phyloP scores from a whole-genome alignment of 2,888 invertebrate species.

The Morpho achilles region DNA sequence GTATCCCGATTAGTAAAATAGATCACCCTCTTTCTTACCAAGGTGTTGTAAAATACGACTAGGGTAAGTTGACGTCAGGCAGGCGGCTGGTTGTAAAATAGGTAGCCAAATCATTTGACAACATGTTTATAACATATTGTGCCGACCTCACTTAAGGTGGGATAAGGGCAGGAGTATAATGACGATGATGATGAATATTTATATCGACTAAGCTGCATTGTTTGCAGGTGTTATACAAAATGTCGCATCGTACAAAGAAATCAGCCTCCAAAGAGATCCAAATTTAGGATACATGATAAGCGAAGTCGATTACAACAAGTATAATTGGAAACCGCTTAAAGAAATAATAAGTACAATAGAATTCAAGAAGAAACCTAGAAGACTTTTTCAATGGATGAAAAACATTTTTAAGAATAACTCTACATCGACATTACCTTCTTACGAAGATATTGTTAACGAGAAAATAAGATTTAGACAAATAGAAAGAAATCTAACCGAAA shows the following conservation, averaged over 20 bases:
- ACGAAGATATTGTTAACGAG: constrained; percentile 16
- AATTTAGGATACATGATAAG: no score
- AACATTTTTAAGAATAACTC: neutral
- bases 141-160: no score
- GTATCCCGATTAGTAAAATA: no score
- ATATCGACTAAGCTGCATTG: neutral
- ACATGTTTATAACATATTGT: no score
- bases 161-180: no score
- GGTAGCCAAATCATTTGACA: no score
- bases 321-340: neutral
- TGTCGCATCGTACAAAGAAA: neutral
- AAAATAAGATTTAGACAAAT: constrained; percentile 16
- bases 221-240: constrained; percentile 6
- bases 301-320: neutral
- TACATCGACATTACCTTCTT: neutral
- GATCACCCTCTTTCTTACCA: no score
- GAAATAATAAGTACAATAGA: neutral
- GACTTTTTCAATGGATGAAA: constrained; percentile 17
- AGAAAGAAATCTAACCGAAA: constrained; percentile 21
- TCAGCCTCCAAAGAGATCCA: neutral
- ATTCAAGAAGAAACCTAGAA: neutral
- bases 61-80: no score
- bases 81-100: no score
- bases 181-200: no score
- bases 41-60: no score